phyloP scores from a whole-genome alignment of 2,888 invertebrate genomes.

The Bruchidius siliquastri region DNA sequence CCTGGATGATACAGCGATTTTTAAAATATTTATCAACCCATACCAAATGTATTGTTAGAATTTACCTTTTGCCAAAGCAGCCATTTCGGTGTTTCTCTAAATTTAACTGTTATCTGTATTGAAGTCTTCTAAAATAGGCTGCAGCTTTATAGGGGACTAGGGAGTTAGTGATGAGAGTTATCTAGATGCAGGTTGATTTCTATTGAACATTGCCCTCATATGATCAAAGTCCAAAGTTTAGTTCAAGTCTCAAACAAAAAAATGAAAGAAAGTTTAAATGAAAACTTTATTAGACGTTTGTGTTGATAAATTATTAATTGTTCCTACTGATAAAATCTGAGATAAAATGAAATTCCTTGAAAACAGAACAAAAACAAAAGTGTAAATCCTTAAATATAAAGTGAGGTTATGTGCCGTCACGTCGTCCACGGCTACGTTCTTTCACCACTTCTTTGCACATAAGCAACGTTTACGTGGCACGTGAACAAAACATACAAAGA shows the following conservation, averaged over 20 bases:
- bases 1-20: constrained; percentile 50
- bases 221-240: constrained; percentile 1
- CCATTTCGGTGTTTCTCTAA: background rate
- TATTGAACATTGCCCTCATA: background rate
- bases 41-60: background rate
- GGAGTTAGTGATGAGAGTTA: background rate
- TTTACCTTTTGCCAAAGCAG: constrained; percentile 1
- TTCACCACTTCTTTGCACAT: too few relatives aligned
- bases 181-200: background rate
- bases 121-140: background rate
- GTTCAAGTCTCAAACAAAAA: background rate
- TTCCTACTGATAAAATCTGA: too few relatives aligned
- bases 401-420: too few relatives aligned
- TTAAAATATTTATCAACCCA: background rate
- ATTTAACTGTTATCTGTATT: background rate
- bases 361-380: too few relatives aligned
- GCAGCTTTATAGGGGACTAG: background rate
- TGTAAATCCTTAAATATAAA: background rate
- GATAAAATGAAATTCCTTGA: background rate
- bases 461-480: background rate
- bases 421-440: too few relatives aligned
- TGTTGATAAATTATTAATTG: too few relatives aligned
- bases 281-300: background rate
- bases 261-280: background rate
- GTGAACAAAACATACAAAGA: background rate